phyloP scores from a whole-genome alignment of 2,888 invertebrate genomes.

The Lithophane socia region DNA sequence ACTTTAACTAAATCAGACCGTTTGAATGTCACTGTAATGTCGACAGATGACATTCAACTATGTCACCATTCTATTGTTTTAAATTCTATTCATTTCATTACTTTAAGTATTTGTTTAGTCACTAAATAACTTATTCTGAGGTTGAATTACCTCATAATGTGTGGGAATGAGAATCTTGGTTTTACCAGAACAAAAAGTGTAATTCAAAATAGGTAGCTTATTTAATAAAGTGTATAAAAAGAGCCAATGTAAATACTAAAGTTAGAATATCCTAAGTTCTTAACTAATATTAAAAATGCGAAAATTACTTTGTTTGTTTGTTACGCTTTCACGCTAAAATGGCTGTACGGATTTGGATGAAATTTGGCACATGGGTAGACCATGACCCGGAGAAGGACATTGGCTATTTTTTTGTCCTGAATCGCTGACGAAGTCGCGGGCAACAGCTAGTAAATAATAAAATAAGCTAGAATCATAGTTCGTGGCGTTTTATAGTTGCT shows the following conservation, averaged over 20 bases:
- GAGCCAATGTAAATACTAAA: background rate
- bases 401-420: no score
- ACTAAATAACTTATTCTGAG: conserved; percentile 30
- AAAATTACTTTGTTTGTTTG: no score
- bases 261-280: background rate
- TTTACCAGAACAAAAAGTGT: conserved; percentile 5
- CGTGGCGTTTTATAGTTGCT: background rate
- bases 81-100: conserved; percentile 13
- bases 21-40: conserved; percentile 47
- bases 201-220: background rate
- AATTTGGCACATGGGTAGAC: no score
- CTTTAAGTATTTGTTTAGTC: conserved; percentile 3
- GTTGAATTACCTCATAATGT: conserved; percentile 33
- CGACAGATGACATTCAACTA: conserved; percentile 43
- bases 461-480: background rate
- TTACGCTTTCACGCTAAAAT: no score
- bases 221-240: no score
- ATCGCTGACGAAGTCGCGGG: no score
- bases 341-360: no score
- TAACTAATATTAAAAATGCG: no score
- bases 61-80: conserved; percentile 42
- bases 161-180: conserved; percentile 48
- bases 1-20: background rate
- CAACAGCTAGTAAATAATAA: background rate
- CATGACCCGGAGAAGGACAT: no score